phyloP scores from a whole-genome alignment of 2,113 vertebrate genomes.

The Orycteropus afer region DNA sequence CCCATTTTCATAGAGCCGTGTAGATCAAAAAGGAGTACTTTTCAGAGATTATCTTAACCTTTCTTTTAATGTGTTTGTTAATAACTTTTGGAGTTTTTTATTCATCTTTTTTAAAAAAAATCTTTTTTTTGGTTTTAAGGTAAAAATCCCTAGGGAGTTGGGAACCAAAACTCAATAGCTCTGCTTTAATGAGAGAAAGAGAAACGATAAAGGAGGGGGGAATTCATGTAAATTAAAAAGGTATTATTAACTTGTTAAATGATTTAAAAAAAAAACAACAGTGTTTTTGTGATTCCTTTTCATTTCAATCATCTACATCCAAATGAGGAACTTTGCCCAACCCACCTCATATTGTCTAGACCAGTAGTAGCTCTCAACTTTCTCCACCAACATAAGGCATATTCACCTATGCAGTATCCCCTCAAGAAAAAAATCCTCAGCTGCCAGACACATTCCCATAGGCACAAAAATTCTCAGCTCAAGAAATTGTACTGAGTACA shows the following conservation, averaged over 20 bases:
- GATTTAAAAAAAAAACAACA: constrained; percentile 7
- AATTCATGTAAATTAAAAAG: not conserved
- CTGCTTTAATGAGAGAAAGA: constrained; percentile 35
- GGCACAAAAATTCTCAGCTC: constrained; percentile 14
- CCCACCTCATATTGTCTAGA: not conserved
- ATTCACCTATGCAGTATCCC: not conserved
- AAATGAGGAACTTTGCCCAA: constrained; percentile 6
- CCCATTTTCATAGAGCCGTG: not conserved
- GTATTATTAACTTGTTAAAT: constrained; percentile 25
- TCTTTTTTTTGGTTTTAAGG: constrained; percentile 25
- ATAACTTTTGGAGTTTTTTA: not conserved
- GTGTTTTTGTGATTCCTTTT: constrained; percentile 16
- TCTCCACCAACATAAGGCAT: not conserved
- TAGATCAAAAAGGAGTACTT: constrained; percentile 5
- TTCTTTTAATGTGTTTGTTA: constrained; percentile 21
- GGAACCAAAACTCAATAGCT: not conserved
- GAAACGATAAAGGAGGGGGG: not conserved
- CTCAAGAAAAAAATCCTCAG: not conserved
- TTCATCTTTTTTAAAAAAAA: not conserved
- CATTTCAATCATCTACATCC: not conserved
- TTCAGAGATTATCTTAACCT: not conserved
- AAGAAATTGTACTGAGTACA: not conserved
- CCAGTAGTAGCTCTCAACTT: not conserved
- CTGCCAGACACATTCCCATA: not conserved
- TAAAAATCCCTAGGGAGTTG: not conserved